phyloP scores from a whole-genome alignment of 2,888 invertebrate genomes.

The Pristionchus arcanus region DNA sequence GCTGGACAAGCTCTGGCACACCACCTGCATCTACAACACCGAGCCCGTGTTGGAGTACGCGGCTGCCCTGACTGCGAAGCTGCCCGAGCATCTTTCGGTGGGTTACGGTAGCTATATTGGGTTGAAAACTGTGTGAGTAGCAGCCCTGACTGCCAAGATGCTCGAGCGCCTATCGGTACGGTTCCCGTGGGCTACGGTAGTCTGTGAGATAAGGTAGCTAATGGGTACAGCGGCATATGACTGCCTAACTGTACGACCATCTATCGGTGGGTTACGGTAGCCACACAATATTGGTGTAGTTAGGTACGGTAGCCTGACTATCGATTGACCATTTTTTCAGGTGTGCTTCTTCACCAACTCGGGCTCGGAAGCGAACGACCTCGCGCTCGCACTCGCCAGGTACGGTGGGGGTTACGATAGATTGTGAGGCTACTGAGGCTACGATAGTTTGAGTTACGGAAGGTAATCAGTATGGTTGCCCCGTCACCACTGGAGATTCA shows the following conservation, averaged over 20 bases:
- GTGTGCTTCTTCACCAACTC: slow-evolving; percentile 95
- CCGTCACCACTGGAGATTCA: too few species aligned
- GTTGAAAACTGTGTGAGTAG: too few species aligned
- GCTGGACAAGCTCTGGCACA: slow-evolving; percentile 90
- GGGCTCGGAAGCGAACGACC: slow-evolving; percentile 96
- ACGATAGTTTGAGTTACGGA: too few species aligned
- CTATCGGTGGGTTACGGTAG: not conserved
- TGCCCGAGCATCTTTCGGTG: slow-evolving; percentile 92
- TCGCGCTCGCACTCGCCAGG: slow-evolving; percentile 91
- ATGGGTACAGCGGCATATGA: too few species aligned
- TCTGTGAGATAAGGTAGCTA: too few species aligned
- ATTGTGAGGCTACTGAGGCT: not conserved
- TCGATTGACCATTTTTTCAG: slow-evolving; percentile 81
- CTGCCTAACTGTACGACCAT: too few species aligned
- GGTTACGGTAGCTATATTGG: not conserved
- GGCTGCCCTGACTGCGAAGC: slow-evolving; percentile 87
- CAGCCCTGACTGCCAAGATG: not conserved
- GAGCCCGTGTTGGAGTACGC: slow-evolving; percentile 93
- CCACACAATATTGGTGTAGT: too few species aligned
- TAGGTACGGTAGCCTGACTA: not conserved
- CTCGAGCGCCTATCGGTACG: slow-evolving; percentile 46
- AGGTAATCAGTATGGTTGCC: too few species aligned
- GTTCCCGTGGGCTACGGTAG: not conserved
- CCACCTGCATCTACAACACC: slow-evolving; percentile 93
- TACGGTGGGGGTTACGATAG: too few species aligned